Evolutionary conservation across 2,113 vertebrate genomes (phyloP).

Genomic region (Pterocles burchelli): DNA sequence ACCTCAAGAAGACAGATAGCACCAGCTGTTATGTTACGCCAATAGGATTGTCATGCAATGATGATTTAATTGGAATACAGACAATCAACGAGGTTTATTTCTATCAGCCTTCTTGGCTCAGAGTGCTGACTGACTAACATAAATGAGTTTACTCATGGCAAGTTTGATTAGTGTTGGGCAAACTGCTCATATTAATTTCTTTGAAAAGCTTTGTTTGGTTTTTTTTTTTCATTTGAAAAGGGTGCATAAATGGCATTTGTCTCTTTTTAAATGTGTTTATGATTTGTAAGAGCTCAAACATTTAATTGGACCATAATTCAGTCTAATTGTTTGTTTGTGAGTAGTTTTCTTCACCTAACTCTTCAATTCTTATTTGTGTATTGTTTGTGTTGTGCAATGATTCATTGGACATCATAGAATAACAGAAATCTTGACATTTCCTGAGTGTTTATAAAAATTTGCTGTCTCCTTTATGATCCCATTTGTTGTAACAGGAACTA

Average conservation of each 20-base stretch:
- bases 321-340: not conserved
- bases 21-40: not conserved
- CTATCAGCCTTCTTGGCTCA: not conserved
- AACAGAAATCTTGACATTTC: not conserved
- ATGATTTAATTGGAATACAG: not conserved
- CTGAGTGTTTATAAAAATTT: not conserved
- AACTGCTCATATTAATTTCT: not conserved
- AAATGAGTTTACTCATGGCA: not conserved
- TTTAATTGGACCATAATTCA: not conserved
- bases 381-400: not conserved
- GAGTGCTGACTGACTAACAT: not conserved
- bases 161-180: not conserved
- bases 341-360: not conserved
- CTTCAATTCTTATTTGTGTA: not conserved
- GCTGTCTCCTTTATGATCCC: fast-evolving
- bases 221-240: not conserved
- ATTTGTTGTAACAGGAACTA: not conserved
- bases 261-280: not conserved
- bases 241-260: not conserved
- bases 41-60: not conserved
- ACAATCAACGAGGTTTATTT: not conserved
- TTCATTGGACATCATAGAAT: not conserved
- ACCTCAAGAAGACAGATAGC: not conserved
- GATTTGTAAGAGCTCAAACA: not conserved
- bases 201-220: not conserved